phyloP scores from a whole-genome alignment of 2,888 invertebrate species.

The Melieria picta region DNA sequence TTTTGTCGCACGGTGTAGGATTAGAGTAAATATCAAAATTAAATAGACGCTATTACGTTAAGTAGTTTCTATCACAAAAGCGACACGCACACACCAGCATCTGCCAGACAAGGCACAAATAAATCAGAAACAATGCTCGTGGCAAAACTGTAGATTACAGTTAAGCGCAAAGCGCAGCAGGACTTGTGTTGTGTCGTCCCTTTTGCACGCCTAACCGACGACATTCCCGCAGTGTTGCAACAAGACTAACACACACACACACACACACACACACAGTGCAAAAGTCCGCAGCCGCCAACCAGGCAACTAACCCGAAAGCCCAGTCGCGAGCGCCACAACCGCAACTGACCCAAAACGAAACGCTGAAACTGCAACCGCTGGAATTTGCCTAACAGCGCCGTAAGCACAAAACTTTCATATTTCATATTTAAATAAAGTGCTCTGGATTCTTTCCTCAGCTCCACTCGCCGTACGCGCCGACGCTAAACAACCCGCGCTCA shows the following conservation, averaged over 20 bases:
- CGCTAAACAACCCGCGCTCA: too few species aligned
- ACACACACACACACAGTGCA: not conserved
- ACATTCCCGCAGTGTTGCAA: too few species aligned
- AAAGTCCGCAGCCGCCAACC: not conserved
- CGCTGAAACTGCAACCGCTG: conserved; percentile 34
- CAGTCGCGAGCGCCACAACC: not conserved
- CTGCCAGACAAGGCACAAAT: too few species aligned
- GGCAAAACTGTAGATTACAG: not conserved
- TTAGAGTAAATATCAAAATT: too few species aligned
- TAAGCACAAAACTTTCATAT: conserved; percentile 41
- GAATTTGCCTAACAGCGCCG: conserved; percentile 46
- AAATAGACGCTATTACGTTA: too few species aligned
- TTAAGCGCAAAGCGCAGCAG: not conserved
- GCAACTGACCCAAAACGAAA: conserved; percentile 16
- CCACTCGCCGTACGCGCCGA: too few species aligned
- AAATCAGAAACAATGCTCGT: not conserved
- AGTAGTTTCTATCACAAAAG: too few species aligned
- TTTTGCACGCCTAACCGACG: too few species aligned
- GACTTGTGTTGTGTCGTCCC: not conserved
- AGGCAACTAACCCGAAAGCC: not conserved
- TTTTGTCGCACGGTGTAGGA: too few species aligned
- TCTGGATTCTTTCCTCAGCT: conserved; percentile 1
- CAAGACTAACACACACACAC: not conserved
- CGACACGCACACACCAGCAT: too few species aligned
- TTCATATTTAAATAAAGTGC: conserved; percentile 40